Conservation (phyloP, 2,888 invertebrate genomes). For the Cinara cedri region DNA sequence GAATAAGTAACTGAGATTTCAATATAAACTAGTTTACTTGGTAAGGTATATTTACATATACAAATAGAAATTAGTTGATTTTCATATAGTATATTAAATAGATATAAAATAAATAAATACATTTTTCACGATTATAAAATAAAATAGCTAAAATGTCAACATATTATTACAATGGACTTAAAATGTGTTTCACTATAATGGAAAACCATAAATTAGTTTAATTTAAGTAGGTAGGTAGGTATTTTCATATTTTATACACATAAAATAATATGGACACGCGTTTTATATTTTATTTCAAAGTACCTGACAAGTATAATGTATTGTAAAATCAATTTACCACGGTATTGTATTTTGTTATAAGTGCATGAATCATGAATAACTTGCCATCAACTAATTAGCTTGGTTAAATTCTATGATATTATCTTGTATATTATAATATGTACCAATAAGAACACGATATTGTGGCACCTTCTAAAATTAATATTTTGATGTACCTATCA, state of each 20-base stretch:
- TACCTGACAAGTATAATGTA: too few relatives aligned
- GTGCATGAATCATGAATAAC: background rate
- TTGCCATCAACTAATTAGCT: constrained; percentile 12
- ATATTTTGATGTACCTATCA: too few relatives aligned
- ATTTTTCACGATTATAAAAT: too few relatives aligned
- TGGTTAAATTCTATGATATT: background rate
- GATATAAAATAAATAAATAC: background rate
- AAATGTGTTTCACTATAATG: background rate
- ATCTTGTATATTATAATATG: too few relatives aligned
- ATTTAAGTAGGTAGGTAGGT: too few relatives aligned
- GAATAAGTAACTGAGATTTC: background rate
- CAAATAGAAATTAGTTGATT: background rate
- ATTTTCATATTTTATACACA: background rate
- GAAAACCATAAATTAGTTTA: constrained; percentile 1
- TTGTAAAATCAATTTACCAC: constrained; percentile 13
- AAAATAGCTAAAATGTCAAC: too few relatives aligned
- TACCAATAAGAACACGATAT: too few relatives aligned
- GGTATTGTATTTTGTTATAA: constrained; percentile 4
- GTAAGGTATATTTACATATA: background rate
- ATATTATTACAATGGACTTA: too few relatives aligned
- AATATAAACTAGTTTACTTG: background rate
- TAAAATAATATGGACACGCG: too few relatives aligned
- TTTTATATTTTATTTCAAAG: too few relatives aligned
- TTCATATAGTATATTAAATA: background rate
- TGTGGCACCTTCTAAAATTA: too few relatives aligned